Conservation (phyloP, 2,888 invertebrate species). For the Reticulitermes lucifugus region DNA sequence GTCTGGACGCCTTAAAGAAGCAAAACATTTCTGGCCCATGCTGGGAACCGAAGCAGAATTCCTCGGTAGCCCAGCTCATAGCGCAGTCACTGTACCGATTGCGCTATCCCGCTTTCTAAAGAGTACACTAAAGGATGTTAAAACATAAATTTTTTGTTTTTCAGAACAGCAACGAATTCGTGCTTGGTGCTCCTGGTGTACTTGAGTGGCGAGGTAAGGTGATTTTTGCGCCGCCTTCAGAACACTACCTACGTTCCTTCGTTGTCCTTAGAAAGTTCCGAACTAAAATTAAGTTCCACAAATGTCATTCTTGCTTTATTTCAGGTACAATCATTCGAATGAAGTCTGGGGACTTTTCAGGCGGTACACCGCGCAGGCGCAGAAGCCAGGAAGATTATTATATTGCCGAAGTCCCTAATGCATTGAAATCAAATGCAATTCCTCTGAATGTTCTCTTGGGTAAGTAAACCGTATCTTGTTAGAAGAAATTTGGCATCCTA, state of each 20-base stretch:
- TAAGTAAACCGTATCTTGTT: neutral
- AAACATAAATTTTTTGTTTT: neutral
- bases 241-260: too few species aligned
- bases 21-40: too few species aligned
- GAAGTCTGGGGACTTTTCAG: neutral
- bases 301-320: neutral
- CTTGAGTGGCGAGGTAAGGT: constrained; percentile 36
- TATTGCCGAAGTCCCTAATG: neutral
- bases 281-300: too few species aligned
- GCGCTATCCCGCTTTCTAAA: too few species aligned
- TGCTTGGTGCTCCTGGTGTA: constrained; percentile 71
- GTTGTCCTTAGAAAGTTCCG: too few species aligned
- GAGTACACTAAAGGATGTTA: too few species aligned
- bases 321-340: constrained; percentile 29
- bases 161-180: constrained; percentile 60
- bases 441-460: neutral
- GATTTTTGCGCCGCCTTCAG: too few species aligned
- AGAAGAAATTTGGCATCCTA: too few species aligned
- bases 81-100: too few species aligned
- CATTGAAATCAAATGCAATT: neutral
- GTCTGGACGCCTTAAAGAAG: too few species aligned
- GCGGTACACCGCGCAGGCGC: neutral
- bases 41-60: too few species aligned
- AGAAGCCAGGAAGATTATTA: neutral
- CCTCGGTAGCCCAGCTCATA: too few species aligned